Evolutionary conservation across 2,113 vertebrate genomes (phyloP).

Genomic region (Xenus cinereus): DNA sequence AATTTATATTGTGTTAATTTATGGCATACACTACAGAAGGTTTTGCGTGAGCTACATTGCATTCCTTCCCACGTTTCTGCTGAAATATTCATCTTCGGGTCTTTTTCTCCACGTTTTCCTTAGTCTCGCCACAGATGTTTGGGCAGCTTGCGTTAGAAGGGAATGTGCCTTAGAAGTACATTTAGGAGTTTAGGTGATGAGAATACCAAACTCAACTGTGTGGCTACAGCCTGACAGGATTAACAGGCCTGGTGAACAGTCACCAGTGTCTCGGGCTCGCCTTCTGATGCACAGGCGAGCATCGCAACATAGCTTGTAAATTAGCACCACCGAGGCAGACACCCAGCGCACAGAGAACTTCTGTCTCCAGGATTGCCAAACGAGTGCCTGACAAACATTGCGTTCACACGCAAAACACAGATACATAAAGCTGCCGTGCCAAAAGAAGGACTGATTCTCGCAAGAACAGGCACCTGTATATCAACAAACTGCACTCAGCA

Average conservation of each 20-base stretch:
- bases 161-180: slow-evolving; percentile 43
- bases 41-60: slow-evolving; percentile 75
- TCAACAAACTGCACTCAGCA: slow-evolving; percentile 39
- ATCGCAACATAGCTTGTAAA: not conserved
- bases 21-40: slow-evolving; percentile 81
- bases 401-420: slow-evolving; percentile 28
- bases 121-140: slow-evolving; percentile 77
- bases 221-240: slow-evolving; percentile 12
- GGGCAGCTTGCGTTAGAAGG: slow-evolving; percentile 70
- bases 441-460: not conserved
- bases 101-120: slow-evolving; percentile 71
- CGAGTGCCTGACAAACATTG: slow-evolving; percentile 47
- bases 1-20: slow-evolving; percentile 85
- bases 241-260: slow-evolving; percentile 7
- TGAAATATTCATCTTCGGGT: slow-evolving; percentile 80
- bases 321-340: not conserved
- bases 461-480: slow-evolving; percentile 39
- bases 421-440: slow-evolving; percentile 32
- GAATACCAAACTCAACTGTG: slow-evolving; percentile 12
- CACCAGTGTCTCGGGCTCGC: not conserved
- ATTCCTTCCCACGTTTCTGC: slow-evolving; percentile 78
- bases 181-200: slow-evolving; percentile 62
- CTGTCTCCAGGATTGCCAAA: slow-evolving; percentile 32
- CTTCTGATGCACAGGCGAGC: not conserved
- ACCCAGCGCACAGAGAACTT: not conserved